Conservation (phyloP, 2,797 vertebrate species). For the Sardinella longiceps region DNA sequence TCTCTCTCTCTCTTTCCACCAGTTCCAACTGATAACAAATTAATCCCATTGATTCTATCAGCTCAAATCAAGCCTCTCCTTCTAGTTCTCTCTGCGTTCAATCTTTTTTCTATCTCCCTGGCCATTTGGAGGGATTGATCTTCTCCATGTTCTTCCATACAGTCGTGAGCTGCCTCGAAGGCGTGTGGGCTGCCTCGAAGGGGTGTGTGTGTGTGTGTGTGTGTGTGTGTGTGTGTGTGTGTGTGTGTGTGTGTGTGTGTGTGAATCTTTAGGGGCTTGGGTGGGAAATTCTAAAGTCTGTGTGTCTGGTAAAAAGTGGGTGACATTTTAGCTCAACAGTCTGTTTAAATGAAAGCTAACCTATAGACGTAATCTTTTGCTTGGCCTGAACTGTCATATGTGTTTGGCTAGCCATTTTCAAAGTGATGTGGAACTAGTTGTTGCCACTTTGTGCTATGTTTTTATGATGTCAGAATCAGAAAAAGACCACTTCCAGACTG, state of each 20-base stretch:
- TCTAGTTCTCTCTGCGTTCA: background rate
- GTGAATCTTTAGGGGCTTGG: background rate
- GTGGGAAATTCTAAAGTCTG: background rate
- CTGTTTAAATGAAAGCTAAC: background rate
- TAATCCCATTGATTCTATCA: slow-evolving; percentile 39
- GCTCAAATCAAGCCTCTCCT: slow-evolving; percentile 27
- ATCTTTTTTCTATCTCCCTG: background rate
- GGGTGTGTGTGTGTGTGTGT: too few relatives aligned
- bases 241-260: too few relatives aligned
- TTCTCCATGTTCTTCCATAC: background rate
- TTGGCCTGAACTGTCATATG: background rate
- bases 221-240: too few relatives aligned
- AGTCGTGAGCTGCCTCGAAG: background rate
- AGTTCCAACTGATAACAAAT: slow-evolving; percentile 24
- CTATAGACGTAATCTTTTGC: background rate
- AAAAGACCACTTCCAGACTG: too few relatives aligned
- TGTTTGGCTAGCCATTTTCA: background rate
- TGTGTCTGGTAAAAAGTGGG: background rate
- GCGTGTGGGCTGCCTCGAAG: too few relatives aligned
- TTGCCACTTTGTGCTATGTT: too few relatives aligned
- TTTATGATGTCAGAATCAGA: too few relatives aligned
- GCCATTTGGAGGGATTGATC: slow-evolving; percentile 33
- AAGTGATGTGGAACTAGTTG: background rate
- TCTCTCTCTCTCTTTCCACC: slow-evolving; percentile 15
- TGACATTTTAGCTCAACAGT: background rate